Evolutionary conservation across 2,888 invertebrate genomes (phyloP).

Genomic region (Aspidiotus rigidus): DNA sequence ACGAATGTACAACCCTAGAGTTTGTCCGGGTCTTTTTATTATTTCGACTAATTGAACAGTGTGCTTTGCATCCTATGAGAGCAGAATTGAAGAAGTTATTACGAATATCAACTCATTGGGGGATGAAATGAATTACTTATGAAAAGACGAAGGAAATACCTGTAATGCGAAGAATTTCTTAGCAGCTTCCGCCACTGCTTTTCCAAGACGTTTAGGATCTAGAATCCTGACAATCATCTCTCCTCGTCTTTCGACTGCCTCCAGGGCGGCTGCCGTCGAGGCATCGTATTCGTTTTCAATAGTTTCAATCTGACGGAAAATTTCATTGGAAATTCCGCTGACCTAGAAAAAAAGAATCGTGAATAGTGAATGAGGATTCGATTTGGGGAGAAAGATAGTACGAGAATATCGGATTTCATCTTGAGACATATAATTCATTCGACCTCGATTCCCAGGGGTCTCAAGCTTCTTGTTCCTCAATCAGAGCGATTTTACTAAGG

Average conservation of each 20-base stretch:
- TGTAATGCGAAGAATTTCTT: constrained; percentile 74
- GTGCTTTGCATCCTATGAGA: constrained; percentile 58
- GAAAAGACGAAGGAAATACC: constrained; percentile 44
- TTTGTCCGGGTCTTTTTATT: constrained; percentile 97
- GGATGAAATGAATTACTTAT: background rate
- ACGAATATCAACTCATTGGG: too few species aligned
- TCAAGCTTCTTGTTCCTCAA: too few species aligned
- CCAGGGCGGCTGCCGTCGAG: constrained; percentile 82
- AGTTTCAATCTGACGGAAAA: constrained; percentile 93
- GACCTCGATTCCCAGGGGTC: too few species aligned
- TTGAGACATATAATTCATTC: too few species aligned
- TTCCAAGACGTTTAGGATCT: constrained; percentile 77
- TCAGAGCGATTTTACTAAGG: too few species aligned
- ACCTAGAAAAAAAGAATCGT: constrained; percentile 53
- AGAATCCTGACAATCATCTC: constrained; percentile 92
- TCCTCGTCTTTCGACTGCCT: constrained; percentile 77
- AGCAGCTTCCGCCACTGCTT: constrained; percentile 76
- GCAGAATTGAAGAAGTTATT: constrained; percentile 6
- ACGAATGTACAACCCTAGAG: constrained; percentile 91
- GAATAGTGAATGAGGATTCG: too few species aligned
- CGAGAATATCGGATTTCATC: too few species aligned
- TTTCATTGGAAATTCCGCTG: constrained; percentile 91
- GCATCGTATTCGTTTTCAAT: constrained; percentile 92
- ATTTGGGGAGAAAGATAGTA: too few species aligned
- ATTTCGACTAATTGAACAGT: constrained; percentile 91